A percentile compares a stretch with the other conserved stretches of the same genome.
Conservation (phyloP, 2,888 invertebrate genomes). For the Macrostomum cliftonense region DNA sequence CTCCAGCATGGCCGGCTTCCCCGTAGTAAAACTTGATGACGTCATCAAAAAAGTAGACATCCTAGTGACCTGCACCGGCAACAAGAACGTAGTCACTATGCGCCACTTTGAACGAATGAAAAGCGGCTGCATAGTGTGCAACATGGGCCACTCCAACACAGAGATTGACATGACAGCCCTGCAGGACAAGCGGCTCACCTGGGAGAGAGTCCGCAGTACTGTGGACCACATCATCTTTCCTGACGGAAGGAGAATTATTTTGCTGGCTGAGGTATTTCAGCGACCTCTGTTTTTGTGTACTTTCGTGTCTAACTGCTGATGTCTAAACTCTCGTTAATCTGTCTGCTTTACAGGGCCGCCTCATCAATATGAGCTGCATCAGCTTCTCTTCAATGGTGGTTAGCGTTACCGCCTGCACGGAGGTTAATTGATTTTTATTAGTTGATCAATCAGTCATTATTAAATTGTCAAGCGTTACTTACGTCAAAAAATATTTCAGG, state of each 20-base stretch:
- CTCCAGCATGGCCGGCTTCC: slow-evolving; percentile 76
- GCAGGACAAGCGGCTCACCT: slow-evolving; percentile 46
- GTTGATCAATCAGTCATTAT: not conserved
- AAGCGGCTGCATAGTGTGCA: slow-evolving; percentile 79
- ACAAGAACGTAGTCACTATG: slow-evolving; percentile 80
- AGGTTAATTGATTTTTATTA: slow-evolving; percentile 39
- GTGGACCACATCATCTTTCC: slow-evolving; percentile 98
- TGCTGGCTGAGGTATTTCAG: slow-evolving; percentile 53
- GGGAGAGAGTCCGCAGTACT: slow-evolving; percentile 90
- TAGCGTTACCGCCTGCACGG: slow-evolving; percentile 87
- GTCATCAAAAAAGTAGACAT: slow-evolving; percentile 77
- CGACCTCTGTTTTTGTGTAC: no score
- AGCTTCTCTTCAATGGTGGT: slow-evolving; percentile 92
- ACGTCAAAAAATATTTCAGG: slow-evolving; percentile 38
- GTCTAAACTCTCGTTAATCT: not conserved
- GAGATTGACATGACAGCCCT: slow-evolving; percentile 68
- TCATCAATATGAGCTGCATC: slow-evolving; percentile 83
- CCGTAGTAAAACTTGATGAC: slow-evolving; percentile 80
- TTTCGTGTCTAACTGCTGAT: no score
- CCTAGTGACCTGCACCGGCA: slow-evolving; percentile 88
- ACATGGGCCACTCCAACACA: slow-evolving; percentile 91
- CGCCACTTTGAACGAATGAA: slow-evolving; percentile 92
- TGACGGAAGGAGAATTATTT: slow-evolving; percentile 75
- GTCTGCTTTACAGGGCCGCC: slow-evolving; percentile 49
- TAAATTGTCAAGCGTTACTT: no score